Conservation (phyloP, 2,797 vertebrate species). For the Okamejei kenojei region DNA sequence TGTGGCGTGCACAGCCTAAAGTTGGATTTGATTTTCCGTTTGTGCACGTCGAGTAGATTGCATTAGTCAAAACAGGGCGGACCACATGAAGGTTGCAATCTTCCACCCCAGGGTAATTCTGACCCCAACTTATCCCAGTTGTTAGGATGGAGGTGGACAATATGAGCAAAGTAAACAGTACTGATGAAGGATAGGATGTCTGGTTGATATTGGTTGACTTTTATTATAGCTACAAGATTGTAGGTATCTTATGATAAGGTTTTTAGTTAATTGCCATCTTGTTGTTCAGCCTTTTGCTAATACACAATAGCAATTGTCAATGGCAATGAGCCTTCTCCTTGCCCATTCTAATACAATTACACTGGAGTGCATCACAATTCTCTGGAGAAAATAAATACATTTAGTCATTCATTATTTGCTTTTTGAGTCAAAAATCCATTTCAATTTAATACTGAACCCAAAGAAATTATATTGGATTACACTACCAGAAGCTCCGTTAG, state of each 20-base stretch:
- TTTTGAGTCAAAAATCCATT: not conserved
- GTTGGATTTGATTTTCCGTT: too few species aligned
- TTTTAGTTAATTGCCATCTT: not conserved
- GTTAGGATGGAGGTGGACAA: not conserved
- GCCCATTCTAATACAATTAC: not conserved
- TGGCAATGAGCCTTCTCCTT: not conserved
- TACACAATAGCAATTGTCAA: not conserved
- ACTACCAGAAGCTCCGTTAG: not conserved
- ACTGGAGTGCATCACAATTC: not conserved
- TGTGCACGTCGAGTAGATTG: too few species aligned
- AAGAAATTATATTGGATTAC: constrained; percentile 5
- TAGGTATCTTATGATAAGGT: not conserved
- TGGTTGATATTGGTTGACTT: not conserved
- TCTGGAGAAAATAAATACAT: not conserved
- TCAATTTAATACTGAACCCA: not conserved
- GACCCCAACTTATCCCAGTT: too few species aligned
- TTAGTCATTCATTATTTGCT: not conserved
- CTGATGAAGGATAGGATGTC: not conserved
- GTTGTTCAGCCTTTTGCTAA: not conserved
- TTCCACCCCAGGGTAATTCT: too few species aligned
- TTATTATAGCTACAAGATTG: not conserved
- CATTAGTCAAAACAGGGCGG: too few species aligned
- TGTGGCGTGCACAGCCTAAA: too few species aligned
- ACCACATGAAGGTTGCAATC: too few species aligned
- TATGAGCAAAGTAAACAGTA: not conserved